phyloP scores from a whole-genome alignment of 2,888 invertebrate species.

The Choreutis nemorana region DNA sequence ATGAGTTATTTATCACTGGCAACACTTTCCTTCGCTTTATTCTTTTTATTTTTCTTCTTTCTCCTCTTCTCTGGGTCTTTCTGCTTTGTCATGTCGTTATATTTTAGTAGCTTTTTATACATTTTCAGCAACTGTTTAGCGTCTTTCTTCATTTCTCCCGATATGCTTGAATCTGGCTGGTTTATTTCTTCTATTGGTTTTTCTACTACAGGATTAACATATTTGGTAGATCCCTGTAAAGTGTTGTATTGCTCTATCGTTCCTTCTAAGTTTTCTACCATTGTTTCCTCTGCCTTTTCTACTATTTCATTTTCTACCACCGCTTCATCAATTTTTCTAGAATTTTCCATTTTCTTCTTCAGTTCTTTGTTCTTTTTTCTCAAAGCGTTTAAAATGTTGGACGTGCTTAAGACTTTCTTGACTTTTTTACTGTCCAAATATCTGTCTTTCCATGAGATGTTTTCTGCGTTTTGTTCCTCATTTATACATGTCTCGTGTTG shows the following conservation, averaged over 20 bases:
- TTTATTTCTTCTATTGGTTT: conserved; percentile 10
- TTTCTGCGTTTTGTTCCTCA: conserved; percentile 8
- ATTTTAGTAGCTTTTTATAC: conserved; percentile 51
- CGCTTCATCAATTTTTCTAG: conserved; percentile 15
- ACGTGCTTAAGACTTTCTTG: conserved; percentile 59
- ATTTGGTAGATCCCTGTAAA: conserved; percentile 37
- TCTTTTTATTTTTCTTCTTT: conserved; percentile 34
- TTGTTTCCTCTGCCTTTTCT: not conserved
- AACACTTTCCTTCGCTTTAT: conserved; percentile 14
- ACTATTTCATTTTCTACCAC: not conserved
- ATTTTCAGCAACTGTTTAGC: conserved; percentile 53
- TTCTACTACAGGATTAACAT: conserved; percentile 32
- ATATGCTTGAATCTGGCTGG: conserved; percentile 9
- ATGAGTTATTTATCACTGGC: too few species aligned
- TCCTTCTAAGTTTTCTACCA: conserved; percentile 37
- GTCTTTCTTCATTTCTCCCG: conserved; percentile 43
- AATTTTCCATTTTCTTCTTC: conserved; percentile 40
- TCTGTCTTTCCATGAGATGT: conserved; percentile 65
- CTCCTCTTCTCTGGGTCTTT: conserved; percentile 36
- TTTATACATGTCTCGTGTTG: conserved; percentile 17
- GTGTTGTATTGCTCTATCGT: conserved; percentile 66
- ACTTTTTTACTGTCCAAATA: conserved; percentile 69
- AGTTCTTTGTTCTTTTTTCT: conserved; percentile 64
- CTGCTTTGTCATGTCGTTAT: conserved; percentile 35
- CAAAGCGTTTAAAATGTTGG: conserved; percentile 67